These are phyloP conservation scores for Drosophila aff. DNA, from an alignment of 1,140 invertebrate genomes.

Conservation along the genomic window DNA sequence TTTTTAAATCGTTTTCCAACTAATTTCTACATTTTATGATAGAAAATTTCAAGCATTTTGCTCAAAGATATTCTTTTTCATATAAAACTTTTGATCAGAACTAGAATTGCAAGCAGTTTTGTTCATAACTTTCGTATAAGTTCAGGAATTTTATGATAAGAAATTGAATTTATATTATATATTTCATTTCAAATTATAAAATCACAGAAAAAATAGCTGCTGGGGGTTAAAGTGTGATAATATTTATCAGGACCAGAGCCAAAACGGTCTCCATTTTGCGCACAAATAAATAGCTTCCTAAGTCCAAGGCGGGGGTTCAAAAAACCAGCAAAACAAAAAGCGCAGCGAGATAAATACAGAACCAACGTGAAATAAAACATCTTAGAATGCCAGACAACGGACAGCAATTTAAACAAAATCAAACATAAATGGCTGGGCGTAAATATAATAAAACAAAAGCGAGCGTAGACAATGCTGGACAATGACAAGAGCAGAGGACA, in stretches of 20 bases:
- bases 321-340: constrained; percentile 52
- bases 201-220: constrained; percentile 11
- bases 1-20: too few species aligned
- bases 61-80: background rate
- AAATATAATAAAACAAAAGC: constrained; percentile 54
- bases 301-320: constrained; percentile 63
- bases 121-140: background rate
- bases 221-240: constrained; percentile 22
- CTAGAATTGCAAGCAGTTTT: background rate
- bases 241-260: constrained; percentile 26
- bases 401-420: constrained; percentile 73
- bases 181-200: background rate
- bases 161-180: background rate
- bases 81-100: background rate
- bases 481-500: constrained; percentile 43
- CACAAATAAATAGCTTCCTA: constrained; percentile 43
- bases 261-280: constrained; percentile 35
- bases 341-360: constrained; percentile 38
- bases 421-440: constrained; percentile 54
- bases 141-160: background rate
- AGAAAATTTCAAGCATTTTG: background rate
- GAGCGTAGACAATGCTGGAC: constrained; percentile 50
- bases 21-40: too few species aligned
- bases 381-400: constrained; percentile 47
- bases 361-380: constrained; percentile 19